These are phyloP conservation scores for Andricus quercusramuli DNA, from an alignment of 2,888 invertebrate species.

Conservation along the genomic window DNA sequence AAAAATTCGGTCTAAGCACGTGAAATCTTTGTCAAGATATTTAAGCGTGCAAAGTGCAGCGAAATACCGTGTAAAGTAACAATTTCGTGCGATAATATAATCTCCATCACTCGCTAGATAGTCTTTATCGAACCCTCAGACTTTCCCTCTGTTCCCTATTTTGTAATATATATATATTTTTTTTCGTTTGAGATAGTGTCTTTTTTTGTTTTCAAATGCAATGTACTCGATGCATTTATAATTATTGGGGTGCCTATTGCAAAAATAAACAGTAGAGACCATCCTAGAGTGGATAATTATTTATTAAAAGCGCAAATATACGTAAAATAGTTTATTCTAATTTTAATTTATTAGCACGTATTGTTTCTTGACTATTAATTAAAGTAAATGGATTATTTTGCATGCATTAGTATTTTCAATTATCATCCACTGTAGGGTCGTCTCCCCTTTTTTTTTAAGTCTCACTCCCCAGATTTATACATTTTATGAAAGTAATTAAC, in stretches of 20 bases:
- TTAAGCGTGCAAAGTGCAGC: constrained; percentile 32
- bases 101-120: constrained; percentile 34
- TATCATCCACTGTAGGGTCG: too few species aligned
- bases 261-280: too few species aligned
- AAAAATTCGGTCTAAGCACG: constrained; percentile 7
- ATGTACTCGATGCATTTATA: constrained; percentile 13
- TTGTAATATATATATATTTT: constrained; percentile 41
- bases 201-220: constrained; percentile 19
- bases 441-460: too few species aligned
- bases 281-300: too few species aligned
- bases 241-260: neutral
- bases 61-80: constrained; percentile 38
- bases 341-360: too few species aligned
- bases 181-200: constrained; percentile 32
- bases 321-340: too few species aligned
- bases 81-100: constrained; percentile 31
- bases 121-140: constrained; percentile 31
- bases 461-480: too few species aligned
- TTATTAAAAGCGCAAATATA: too few species aligned
- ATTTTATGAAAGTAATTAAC: too few species aligned
- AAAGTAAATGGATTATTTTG: too few species aligned
- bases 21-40: constrained; percentile 25
- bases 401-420: too few species aligned
- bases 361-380: too few species aligned
- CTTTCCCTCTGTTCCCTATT: constrained; percentile 19